Evolutionary conservation across 2,113 vertebrate species (phyloP), one percentile per base, ranked within the genome.

Genomic region (Nanger granti): DNA sequence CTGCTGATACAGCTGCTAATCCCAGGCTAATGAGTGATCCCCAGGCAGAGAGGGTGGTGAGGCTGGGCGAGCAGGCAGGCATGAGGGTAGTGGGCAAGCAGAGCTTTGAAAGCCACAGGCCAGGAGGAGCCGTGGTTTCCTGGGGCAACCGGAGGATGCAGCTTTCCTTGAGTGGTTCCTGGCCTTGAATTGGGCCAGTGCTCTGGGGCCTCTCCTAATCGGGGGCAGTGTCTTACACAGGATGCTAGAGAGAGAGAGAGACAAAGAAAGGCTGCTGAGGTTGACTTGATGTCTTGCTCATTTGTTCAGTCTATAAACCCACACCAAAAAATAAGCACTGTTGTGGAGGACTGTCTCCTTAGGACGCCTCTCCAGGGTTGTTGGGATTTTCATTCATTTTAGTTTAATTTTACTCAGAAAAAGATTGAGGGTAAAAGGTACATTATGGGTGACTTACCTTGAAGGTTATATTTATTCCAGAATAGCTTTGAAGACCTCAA

Each of bases 11-110:
- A 94, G 95, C 83, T 96, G 83, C 94, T 97, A 93, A 97, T 92
- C 96, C 90, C 55, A 84, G 76, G 90, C 97, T 98, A 98, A 98
- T 95, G 95, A 98, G 95, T 49, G 91, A 18, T 88, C 79, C 83
- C 4, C 37, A 90, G 89, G 84, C 64, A 41, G 93, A 85, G 31
- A 17, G 47, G 88, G n/a, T 47, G 24, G 22, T 37, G 79, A 92
- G 73, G 37, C 10, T 31, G 64, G 64, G 29, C 22, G 26, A 54
- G 11, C 31, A 17, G 69, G 10, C 8, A 59, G 49, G 8, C 73
- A 28, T 28, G 73, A 34, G 31, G 9, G 29, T 18, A 17, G 34
- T 31, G 59, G 34, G n/a, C 47, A 90, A 26, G 8, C 14, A 22
- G 60, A 37, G 15, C 37, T 6, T 55, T 13, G 52, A 18, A 89